These are phyloP conservation scores for Ennomos erosarius DNA, from an alignment of 2,888 invertebrate genomes.

Conservation along the genomic window DNA sequence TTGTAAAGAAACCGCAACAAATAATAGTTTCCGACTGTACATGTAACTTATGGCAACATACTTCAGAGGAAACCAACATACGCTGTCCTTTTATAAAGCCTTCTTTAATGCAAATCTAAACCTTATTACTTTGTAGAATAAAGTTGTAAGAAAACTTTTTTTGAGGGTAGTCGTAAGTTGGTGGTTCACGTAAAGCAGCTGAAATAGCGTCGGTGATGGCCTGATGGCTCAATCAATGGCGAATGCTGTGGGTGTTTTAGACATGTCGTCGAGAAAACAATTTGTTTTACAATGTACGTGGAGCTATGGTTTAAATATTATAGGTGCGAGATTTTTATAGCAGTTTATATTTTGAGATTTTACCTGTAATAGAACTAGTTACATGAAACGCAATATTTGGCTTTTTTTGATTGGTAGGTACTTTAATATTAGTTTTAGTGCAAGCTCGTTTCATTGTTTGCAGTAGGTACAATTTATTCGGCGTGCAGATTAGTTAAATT, in stretches of 20 bases:
- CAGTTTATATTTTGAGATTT: conserved; percentile 4
- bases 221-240: conserved; percentile 81
- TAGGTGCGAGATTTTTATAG: conserved; percentile 36
- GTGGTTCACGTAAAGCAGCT: conserved; percentile 62
- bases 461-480: too few species aligned
- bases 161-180: conserved; percentile 38
- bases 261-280: conserved; percentile 76
- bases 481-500: too few species aligned
- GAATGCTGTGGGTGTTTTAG: conserved; percentile 67
- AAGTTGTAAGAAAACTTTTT: conserved; percentile 5
- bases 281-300: conserved; percentile 74
- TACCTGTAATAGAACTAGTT: too few species aligned
- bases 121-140: conserved; percentile 32
- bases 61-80: conserved; percentile 57
- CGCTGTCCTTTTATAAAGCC: conserved; percentile 13
- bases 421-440: too few species aligned
- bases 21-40: conserved; percentile 79
- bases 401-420: too few species aligned
- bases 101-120: conserved; percentile 21
- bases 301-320: conserved; percentile 32
- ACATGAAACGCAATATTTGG: too few species aligned
- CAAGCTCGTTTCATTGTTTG: too few species aligned
- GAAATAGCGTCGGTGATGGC: conserved; percentile 75
- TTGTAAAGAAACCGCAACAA: conserved; percentile 78
- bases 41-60: conserved; percentile 76